Conservation (phyloP, 2,797 vertebrate species). For the Pyrocephalus nanus region DNA sequence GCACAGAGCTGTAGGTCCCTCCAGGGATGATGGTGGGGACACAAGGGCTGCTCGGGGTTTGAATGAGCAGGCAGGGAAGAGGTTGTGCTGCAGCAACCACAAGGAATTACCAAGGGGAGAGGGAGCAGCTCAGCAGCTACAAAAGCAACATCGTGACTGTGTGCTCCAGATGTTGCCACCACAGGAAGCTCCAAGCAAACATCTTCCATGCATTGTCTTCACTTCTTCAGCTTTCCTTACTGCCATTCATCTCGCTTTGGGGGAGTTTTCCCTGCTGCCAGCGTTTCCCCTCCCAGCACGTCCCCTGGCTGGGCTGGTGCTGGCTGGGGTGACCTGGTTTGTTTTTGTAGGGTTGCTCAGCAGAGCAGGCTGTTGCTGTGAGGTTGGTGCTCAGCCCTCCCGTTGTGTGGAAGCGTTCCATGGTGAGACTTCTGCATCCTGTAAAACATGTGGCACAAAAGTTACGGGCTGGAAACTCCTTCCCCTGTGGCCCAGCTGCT, state of each 20-base stretch:
- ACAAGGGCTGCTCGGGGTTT: not conserved
- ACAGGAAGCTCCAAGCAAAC: not conserved
- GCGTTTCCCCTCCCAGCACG: accelerated
- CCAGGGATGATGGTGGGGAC: not conserved
- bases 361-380: not conserved
- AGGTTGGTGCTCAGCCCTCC: not conserved
- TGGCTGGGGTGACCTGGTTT: not conserved
- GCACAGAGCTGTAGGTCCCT: accelerated
- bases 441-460: accelerated
- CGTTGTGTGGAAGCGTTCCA: not conserved
- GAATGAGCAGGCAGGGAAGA: not conserved
- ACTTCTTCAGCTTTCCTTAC: not conserved
- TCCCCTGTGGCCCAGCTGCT: not conserved
- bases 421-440: not conserved
- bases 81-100: not conserved
- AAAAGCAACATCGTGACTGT: accelerated
- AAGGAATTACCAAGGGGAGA: accelerated
- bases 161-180: not conserved
- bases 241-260: accelerated
- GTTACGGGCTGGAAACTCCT: not conserved
- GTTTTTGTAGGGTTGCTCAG: not conserved
- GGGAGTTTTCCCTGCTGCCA: accelerated
- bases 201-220: not conserved
- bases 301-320: not conserved
- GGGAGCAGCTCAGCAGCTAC: not conserved